Conservation (phyloP, 2,888 invertebrate species). For the Aleiodes leptofemur region DNA sequence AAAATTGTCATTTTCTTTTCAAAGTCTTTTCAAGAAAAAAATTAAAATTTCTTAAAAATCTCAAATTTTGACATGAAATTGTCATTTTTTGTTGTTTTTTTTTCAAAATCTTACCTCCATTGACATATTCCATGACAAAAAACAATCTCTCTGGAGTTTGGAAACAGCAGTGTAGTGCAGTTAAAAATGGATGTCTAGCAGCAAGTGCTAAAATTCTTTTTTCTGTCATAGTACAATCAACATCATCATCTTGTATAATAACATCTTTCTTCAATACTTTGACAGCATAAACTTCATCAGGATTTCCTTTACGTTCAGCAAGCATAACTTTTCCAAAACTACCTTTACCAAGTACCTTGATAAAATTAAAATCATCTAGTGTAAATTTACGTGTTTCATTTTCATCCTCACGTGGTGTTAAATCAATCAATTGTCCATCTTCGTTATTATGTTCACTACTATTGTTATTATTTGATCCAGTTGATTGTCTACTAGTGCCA, state of each 20-base stretch:
- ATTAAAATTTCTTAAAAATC: too few species aligned
- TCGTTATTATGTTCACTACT: conserved; percentile 48
- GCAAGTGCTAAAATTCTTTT: conserved; percentile 97
- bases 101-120: conserved; percentile 81
- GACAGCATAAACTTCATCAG: conserved; percentile 92
- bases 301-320: conserved; percentile 92
- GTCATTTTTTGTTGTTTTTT: too few species aligned
- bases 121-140: conserved; percentile 99
- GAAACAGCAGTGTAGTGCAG: conserved; percentile 97
- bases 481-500: conserved; percentile 59
- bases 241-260: conserved; percentile 99
- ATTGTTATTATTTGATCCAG: conserved; percentile 49
- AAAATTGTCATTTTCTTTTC: too few species aligned
- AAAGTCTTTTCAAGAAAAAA: too few species aligned
- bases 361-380: conserved; percentile 92
- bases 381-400: conserved; percentile 75
- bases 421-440: conserved; percentile 16
- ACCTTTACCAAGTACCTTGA: conserved; percentile 99
- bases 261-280: conserved; percentile 98
- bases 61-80: too few species aligned
- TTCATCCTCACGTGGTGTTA: conserved; percentile 53
- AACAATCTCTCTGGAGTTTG: conserved; percentile 97
- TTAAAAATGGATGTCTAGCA: conserved; percentile 98
- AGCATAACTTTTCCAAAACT: conserved; percentile 99
- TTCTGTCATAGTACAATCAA: conserved; percentile 99